Base-by-base conservation (phyloP, 1,140 invertebrate genomes). In the Schlechtendalia chinensis region DNA sequence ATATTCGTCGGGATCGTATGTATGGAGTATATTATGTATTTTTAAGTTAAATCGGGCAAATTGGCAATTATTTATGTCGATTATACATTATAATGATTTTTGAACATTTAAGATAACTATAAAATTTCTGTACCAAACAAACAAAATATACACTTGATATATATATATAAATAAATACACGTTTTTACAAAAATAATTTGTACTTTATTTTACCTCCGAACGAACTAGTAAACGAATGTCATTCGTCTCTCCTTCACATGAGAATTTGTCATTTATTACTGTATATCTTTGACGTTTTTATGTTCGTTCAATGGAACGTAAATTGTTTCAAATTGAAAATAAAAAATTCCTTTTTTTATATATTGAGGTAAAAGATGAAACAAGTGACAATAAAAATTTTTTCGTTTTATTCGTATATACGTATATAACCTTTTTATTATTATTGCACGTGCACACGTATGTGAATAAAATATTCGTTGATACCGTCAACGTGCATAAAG, bases 381-480 rank as follows among this genome's bases (percentile, higher is more conserved):
- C 65, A 47, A 69, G 39, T 24, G 65, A 69, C 39, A n/a, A 69
- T 69, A 69, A 69, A 47, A 69, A 47, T n/a, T 69, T 69, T 22
- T 69, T 69, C 39, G 39, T 24, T 69, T 47, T 47, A 65, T 47
- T 47, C 12, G 2, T 3, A n/a, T n/a, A n/a, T n/a, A n/a, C n/a
- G n/a, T n/a, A 17, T 67, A n/a, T 67, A 1, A 12, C 32, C 32
- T 24, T 10, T 16, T 45, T 67, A 24, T 45, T 67, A n/a, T 67
- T 67, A 67, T 47, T 69, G 32, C 27, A 65, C 32, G 1, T 12
- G 12, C 10, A 67, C 63, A 22, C 10, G 12, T 45, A 45, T 67
- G n/a, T 69, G 47, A n/a, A 47, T 69, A 69, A 69, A 69, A 67
- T 45, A 67, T 67, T 67, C 45, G 32, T 67, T 39, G 63, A 47